Percentiles rank a stretch among this genome's conserved stretches.
These are phyloP conservation scores for Anomalospiza imberbis DNA, from an alignment of 2,797 vertebrate species.

Conservation along the genomic window DNA sequence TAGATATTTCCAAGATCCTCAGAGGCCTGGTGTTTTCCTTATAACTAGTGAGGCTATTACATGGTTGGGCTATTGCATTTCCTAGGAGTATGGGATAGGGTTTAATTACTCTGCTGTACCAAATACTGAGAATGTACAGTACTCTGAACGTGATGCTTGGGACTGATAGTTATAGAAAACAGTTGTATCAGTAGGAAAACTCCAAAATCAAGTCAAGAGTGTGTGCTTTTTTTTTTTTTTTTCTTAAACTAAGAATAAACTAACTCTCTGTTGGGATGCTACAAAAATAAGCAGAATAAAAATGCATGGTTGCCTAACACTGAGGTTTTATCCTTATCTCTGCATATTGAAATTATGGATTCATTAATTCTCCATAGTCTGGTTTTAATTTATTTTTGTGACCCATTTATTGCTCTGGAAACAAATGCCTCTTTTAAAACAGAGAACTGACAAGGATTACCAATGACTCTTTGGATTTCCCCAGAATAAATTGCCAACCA, in stretches of 20 bases:
- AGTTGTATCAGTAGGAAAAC: background rate
- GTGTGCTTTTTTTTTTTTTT: background rate
- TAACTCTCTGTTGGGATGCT: background rate
- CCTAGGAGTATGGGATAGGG: background rate
- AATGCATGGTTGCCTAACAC: background rate
- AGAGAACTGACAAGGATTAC: background rate
- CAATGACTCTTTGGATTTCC: background rate
- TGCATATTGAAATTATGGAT: background rate
- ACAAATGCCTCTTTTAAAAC: background rate
- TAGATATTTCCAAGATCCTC: background rate
- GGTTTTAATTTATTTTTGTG: background rate
- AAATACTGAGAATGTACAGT: background rate
- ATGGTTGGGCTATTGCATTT: background rate
- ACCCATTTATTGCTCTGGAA: slow-evolving; percentile 1
- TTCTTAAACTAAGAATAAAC: background rate
- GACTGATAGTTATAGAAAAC: background rate
- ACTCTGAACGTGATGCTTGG: background rate
- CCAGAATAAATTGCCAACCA: background rate
- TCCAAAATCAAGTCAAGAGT: background rate
- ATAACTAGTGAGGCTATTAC: background rate
- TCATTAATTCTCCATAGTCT: background rate
- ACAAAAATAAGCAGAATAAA: background rate
- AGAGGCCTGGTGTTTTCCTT: background rate
- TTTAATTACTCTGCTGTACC: background rate
- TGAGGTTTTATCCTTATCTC: background rate